Evolutionary conservation across 1,140 invertebrate genomes (phyloP), one percentile per base, ranked within the genome.

Genomic region (Odontomachus brunneus): DNA sequence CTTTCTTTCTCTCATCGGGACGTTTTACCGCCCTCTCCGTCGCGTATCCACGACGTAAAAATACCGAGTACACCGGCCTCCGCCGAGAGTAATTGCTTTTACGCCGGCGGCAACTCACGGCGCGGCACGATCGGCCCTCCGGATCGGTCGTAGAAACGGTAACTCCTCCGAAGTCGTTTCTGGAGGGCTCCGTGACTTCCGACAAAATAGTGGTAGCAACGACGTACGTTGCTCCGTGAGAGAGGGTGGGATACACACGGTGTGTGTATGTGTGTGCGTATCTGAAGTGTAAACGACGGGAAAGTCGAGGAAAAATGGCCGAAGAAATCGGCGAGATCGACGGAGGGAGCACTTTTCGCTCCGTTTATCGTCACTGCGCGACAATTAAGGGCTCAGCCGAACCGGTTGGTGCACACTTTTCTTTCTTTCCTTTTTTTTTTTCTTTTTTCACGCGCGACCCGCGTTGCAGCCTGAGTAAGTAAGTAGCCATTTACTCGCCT

Each of bases 401-500:
- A 80, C 75, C 75, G 75, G 75, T 57, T 44, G 38, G 3, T 5
- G 24, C 33, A 48, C 38, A 49, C 7, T 15, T 11, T 26, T 33
- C 29, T 33, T 5, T 33, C 29, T 33, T 5, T 33, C 2, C 29
- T 33, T 33, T 33, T 33, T 33, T 29, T 5, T 17, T 53, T 17
- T 15, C n/a, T 44, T 60, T 84, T 57, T 57, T 55, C 7, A 12
- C 5, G n/a, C n/a, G n/a, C n/a, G n/a, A n/a, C 19, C 71, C n/a
- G 33, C 22, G 63, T 78, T 29, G 65, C 63, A 69, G 63, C 63
- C 44, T 62, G 67, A 62, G 38, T 74, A 74, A 33, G n/a, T n/a
- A 33, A 80, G 85, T 87, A 87, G 84, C 87, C 87, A 89, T 88
- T 89, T 89, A 84, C 76, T 73, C 82, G 84, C 44, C 26, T 60